Percentiles rank a stretch among this genome's conserved stretches.
Evolutionary conservation across 2,888 invertebrate species (phyloP).

Genomic region (Ischnura elegans): DNA sequence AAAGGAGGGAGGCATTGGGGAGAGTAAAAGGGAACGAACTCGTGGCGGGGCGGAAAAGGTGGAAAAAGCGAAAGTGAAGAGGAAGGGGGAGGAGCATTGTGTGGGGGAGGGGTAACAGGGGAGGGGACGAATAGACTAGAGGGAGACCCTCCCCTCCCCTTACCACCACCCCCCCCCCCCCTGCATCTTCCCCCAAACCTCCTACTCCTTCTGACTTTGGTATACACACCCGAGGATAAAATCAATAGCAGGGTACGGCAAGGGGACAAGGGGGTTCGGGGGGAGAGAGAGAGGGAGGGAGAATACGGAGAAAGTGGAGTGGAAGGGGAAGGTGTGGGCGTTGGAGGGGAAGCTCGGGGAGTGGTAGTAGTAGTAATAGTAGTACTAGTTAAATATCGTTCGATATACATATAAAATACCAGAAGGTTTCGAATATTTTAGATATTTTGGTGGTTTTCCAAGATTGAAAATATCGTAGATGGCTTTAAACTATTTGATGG

Average conservation of each 20-base stretch:
- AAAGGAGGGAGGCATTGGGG: neutral
- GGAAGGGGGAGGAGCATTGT: neutral
- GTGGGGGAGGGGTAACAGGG: neutral
- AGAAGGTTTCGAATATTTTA: too few species aligned
- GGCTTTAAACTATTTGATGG: too few species aligned
- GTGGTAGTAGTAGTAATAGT: too few species aligned
- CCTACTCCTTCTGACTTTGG: conserved; percentile 33
- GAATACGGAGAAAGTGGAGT: neutral
- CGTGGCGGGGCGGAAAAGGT: neutral
- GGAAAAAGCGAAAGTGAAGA: neutral
- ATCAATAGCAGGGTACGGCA: conserved; percentile 56
- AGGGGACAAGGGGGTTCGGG: neutral
- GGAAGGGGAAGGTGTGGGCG: neutral
- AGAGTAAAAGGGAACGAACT: neutral
- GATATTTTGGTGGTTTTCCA: too few species aligned
- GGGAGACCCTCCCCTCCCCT: conserved; percentile 13
- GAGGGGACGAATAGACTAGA: conserved; percentile 29
- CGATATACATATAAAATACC: too few species aligned
- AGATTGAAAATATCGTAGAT: too few species aligned
- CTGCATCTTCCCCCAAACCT: neutral
- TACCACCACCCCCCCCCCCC: neutral
- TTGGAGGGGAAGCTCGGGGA: neutral
- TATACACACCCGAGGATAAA: conserved; percentile 64
- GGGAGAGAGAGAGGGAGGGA: neutral
- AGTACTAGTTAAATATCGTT: too few species aligned